These are phyloP conservation scores for Diceros bicornis DNA, from an alignment of 2,797 vertebrate genomes.

Conservation along the genomic window DNA sequence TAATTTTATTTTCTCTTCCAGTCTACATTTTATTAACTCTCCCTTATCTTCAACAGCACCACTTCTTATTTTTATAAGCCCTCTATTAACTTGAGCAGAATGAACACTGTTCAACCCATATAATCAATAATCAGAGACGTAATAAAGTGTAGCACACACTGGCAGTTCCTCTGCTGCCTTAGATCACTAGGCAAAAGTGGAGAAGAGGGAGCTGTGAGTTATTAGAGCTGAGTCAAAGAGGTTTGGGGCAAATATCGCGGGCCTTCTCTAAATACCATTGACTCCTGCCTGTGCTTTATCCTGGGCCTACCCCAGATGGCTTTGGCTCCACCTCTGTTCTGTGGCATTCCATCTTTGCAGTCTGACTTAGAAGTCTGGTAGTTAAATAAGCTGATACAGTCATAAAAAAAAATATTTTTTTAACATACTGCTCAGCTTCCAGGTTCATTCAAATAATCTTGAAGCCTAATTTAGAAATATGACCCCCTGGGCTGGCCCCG, in stretches of 20 bases:
- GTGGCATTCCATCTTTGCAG: not conserved
- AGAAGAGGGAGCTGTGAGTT: not conserved
- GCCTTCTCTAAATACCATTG: not conserved
- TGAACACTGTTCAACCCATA: conserved; percentile 71
- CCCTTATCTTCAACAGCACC: conserved; percentile 77
- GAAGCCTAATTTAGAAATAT: conserved; percentile 59
- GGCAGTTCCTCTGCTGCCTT: conserved; percentile 55
- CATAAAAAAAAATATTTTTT: not conserved
- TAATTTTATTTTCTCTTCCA: conserved; percentile 82
- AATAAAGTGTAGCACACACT: conserved; percentile 24
- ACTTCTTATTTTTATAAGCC: conserved; percentile 81
- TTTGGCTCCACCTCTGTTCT: not conserved
- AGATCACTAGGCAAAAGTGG: not conserved
- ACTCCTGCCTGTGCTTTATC: not conserved
- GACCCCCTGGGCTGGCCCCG: not conserved
- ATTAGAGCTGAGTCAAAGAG: not conserved
- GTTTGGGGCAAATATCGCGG: not conserved
- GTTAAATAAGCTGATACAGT: not conserved
- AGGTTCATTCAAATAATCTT: conserved; percentile 8
- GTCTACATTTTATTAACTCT: conserved; percentile 79
- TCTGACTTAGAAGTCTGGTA: not conserved
- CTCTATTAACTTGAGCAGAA: conserved; percentile 77
- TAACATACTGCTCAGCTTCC: not conserved
- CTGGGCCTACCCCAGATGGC: not conserved
- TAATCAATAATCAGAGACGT: conserved; percentile 15